These are phyloP conservation scores for Erebia ligea DNA, from an alignment of 2,888 invertebrate genomes.

Conservation along the genomic window DNA sequence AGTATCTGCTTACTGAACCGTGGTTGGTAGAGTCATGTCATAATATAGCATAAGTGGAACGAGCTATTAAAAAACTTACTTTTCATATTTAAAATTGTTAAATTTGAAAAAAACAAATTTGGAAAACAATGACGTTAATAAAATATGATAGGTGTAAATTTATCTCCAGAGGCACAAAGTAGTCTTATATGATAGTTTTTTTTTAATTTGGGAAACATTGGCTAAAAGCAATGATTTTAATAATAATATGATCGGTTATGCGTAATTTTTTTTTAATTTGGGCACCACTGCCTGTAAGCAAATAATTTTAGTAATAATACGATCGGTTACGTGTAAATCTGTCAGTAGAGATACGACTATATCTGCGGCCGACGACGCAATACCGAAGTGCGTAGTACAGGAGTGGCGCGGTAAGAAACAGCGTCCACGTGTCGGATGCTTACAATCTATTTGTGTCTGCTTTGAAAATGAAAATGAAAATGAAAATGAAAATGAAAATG, in stretches of 20 bases:
- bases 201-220: background rate
- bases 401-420: constrained; percentile 18
- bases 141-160: too few species aligned
- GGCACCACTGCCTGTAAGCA: background rate
- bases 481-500: too few species aligned
- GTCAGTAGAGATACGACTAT: constrained; percentile 25
- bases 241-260: background rate
- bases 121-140: too few species aligned
- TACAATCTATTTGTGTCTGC: constrained; percentile 55
- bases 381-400: constrained; percentile 41
- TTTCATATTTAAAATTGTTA: too few species aligned
- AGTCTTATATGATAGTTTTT: too few species aligned
- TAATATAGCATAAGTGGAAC: too few species aligned
- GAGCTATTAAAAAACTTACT: too few species aligned
- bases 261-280: constrained; percentile 15
- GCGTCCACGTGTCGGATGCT: constrained; percentile 42
- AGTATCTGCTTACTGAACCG: too few species aligned
- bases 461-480: too few species aligned
- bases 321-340: constrained; percentile 23
- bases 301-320: background rate
- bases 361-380: constrained; percentile 36
- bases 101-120: too few species aligned
- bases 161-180: too few species aligned
- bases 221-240: background rate
- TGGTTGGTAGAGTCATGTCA: too few species aligned